Conservation (phyloP, 2,888 invertebrate genomes). For the Caradrina kadenii region DNA sequence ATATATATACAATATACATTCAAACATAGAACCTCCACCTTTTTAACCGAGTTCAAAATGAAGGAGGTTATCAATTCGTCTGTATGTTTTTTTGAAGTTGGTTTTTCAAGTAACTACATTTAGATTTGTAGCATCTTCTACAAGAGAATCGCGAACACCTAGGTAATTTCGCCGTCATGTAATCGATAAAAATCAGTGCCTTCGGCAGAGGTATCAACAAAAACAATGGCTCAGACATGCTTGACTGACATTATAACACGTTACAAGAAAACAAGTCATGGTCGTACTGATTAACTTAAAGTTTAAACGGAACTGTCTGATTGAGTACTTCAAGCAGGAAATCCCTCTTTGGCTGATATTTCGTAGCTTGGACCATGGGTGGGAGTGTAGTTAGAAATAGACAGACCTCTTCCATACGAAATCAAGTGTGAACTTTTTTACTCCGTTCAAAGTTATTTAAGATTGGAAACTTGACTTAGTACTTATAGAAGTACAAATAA, state of each 20-base stretch:
- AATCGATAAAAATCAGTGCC: slow-evolving; percentile 6
- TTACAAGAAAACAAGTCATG: slow-evolving; percentile 42
- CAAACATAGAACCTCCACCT: no score
- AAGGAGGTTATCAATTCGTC: no score
- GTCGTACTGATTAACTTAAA: slow-evolving; percentile 31
- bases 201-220: slow-evolving; percentile 22
- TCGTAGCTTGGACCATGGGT: neutral
- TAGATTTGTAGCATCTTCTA: neutral
- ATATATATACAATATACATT: no score
- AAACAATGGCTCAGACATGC: slow-evolving; percentile 18
- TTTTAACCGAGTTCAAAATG: no score
- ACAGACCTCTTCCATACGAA: neutral
- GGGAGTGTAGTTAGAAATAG: neutral
- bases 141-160: no score
- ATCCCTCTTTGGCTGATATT: neutral
- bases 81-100: no score
- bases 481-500: neutral
- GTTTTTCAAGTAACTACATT: neutral
- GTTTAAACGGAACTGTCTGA: slow-evolving; percentile 39
- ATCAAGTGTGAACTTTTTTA: neutral
- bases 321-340: slow-evolving; percentile 28
- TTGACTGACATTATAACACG: slow-evolving; percentile 23
- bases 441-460: neutral
- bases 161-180: neutral
- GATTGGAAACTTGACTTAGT: neutral